A percentile compares a stretch with the other conserved stretches of the same genome.
phyloP scores from a whole-genome alignment of 2,113 vertebrate species.

The Pollachius pollachius region DNA sequence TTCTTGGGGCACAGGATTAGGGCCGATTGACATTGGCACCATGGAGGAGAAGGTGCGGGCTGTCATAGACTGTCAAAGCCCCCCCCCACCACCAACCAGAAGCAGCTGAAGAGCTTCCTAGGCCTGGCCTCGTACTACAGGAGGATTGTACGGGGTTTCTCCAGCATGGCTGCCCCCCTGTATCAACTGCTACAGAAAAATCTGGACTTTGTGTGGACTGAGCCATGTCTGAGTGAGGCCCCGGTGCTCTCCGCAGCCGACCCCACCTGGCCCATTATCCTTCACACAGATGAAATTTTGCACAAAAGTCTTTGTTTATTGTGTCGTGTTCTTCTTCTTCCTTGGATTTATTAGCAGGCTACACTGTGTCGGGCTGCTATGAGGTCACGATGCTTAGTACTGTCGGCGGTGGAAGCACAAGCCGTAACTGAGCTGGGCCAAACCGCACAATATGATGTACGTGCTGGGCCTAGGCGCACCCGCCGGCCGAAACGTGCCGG shows the following conservation, averaged over 20 bases:
- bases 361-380: too few relatives aligned
- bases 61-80: slow-evolving; percentile 19
- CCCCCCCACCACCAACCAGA: slow-evolving; percentile 1
- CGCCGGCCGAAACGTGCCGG: too few relatives aligned
- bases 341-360: too few relatives aligned
- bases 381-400: too few relatives aligned
- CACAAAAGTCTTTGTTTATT: too few relatives aligned
- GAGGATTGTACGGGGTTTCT: background rate
- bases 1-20: slow-evolving; percentile 10
- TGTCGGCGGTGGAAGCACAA: too few relatives aligned
- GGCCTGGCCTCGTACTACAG: slow-evolving; percentile 5
- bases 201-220: slow-evolving; percentile 10
- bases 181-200: slow-evolving; percentile 10
- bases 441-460: too few relatives aligned
- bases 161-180: slow-evolving; percentile 1
- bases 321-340: too few relatives aligned
- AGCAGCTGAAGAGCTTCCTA: too few relatives aligned
- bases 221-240: slow-evolving; percentile 1
- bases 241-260: slow-evolving; percentile 1
- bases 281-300: slow-evolving; percentile 31
- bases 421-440: too few relatives aligned
- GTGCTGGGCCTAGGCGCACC: too few relatives aligned
- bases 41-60: background rate
- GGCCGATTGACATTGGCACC: background rate
- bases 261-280: slow-evolving; percentile 11